Conservation (phyloP, 2,888 invertebrate species). For the Pristionchus exspectatus region DNA sequence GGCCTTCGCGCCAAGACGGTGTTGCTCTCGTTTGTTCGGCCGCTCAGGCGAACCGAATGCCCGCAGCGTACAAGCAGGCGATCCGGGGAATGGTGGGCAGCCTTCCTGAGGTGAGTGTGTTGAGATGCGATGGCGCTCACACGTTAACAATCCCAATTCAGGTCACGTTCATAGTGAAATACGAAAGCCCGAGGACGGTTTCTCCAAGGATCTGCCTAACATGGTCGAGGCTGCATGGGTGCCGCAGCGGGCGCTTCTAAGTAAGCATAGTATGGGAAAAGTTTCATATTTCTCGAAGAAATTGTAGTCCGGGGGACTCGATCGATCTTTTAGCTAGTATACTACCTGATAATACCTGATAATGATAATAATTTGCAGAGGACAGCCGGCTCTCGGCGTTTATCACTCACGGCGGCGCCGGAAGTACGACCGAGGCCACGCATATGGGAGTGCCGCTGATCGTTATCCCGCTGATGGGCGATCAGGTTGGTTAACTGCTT, state of each 20-base stretch:
- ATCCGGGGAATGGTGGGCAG: conserved; percentile 30
- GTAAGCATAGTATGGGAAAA: too few relatives aligned
- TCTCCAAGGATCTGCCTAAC: conserved; percentile 12
- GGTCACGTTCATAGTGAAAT: conserved; percentile 52
- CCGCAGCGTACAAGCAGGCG: conserved; percentile 57
- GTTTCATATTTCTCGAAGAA: too few relatives aligned
- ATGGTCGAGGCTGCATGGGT: conserved; percentile 12
- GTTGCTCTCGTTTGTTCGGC: conserved; percentile 15
- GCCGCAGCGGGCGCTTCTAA: conserved; percentile 13
- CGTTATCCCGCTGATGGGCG: conserved; percentile 28
- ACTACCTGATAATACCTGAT: too few relatives aligned
- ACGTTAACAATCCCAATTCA: neutral
- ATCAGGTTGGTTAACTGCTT: too few relatives aligned
- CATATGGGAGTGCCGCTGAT: conserved; percentile 1
- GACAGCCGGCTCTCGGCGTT: conserved; percentile 61
- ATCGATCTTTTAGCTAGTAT: too few relatives aligned
- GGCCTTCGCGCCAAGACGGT: neutral
- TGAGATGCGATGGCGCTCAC: too few relatives aligned
- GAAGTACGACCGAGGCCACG: conserved; percentile 60
- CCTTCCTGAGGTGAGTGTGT: neutral
- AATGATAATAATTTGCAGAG: too few relatives aligned
- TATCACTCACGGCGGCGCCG: conserved; percentile 64
- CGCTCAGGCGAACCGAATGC: neutral
- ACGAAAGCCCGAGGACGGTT: conserved; percentile 33
- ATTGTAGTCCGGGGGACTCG: too few relatives aligned